Evolutionary conservation across 2,888 invertebrate genomes (phyloP), one percentile per base, ranked within the genome.

Genomic region (Oxyteleia sp.): DNA sequence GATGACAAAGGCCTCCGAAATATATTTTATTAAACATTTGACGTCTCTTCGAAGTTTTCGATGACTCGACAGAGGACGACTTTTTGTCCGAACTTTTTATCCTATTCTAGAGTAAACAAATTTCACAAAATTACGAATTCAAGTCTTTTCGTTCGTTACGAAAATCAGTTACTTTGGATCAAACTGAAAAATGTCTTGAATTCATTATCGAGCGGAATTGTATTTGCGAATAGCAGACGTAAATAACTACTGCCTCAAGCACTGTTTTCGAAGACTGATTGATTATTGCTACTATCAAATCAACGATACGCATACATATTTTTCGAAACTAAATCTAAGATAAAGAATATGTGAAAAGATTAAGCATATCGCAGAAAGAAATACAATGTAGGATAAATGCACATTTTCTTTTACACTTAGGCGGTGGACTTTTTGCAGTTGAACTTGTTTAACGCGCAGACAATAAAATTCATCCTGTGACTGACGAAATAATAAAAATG

Each of bases 11-110:
- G 75, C 63, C 75, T 75, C 79, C 74, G 59, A 84, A 80, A 80
- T 84, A 84, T 84, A 80, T 84, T 84, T 84, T 84, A 76, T 80
- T 66, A 76, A 72, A 84, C 84, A 80, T 51, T 71, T 71, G 32
- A 71, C 23, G 64, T 76, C 68, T 71, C 16, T 51, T 76, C 76
- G 57, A 82, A 76, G 66, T 82, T 76, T 47, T 45, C 18, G 71
- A 59, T 47, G 47, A 53, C 64, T 71, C 51, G 38, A 4, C 16
- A 13, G n/a, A 51, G 59, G 51, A 15, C n/a, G n/a, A n/a, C n/a
- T n/a, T n/a, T n/a, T n/a, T n/a, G n/a, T n/a, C n/a, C n/a, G n/a
- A n/a, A n/a, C n/a, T n/a, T n/a, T n/a, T n/a, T n/a, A n/a, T n/a
- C n/a, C n/a, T n/a, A n/a, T n/a, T n/a, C n/a, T n/a, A n/a, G n/a